A percentile compares a stretch with the other conserved stretches of the same genome.
Conservation (phyloP, 2,888 invertebrate species). For the Axea sp. region DNA sequence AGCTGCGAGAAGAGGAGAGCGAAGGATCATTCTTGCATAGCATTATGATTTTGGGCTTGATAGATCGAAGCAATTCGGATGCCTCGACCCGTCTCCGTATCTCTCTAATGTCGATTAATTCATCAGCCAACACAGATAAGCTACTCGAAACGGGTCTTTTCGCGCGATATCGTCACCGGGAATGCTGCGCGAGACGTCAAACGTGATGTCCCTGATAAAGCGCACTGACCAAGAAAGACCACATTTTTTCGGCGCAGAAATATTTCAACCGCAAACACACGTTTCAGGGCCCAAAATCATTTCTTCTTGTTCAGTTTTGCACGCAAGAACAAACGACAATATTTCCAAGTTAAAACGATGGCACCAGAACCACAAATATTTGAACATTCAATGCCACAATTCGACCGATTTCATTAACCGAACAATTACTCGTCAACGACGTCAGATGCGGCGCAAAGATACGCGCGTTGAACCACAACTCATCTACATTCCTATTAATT, state of each 20-base stretch:
- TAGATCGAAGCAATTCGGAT: slow-evolving; percentile 73
- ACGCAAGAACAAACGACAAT: background rate
- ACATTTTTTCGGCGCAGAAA: slow-evolving; percentile 21
- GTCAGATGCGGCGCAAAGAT: no score
- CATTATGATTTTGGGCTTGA: slow-evolving; percentile 68
- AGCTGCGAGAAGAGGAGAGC: slow-evolving; percentile 8
- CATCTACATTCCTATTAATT: background rate
- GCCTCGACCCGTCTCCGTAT: slow-evolving; percentile 65
- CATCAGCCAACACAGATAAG: slow-evolving; percentile 72
- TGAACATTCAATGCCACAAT: no score
- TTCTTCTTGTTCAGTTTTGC: slow-evolving; percentile 18
- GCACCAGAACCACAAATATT: no score
- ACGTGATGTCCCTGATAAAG: slow-evolving; percentile 48
- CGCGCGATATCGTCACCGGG: slow-evolving; percentile 68
- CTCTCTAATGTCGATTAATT: slow-evolving; percentile 76
- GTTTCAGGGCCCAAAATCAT: slow-evolving; percentile 1
- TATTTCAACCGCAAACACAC: slow-evolving; percentile 16
- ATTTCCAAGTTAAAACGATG: no score
- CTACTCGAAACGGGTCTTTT: slow-evolving; percentile 63
- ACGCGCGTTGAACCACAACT: no score
- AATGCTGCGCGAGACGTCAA: slow-evolving; percentile 51
- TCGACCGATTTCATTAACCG: no score
- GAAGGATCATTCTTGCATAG: slow-evolving; percentile 47
- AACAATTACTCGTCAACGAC: no score
- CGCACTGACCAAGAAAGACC: slow-evolving; percentile 31